Evolutionary conservation across 2,113 vertebrate species (phyloP).

Genomic region (Panurus biarmicus): DNA sequence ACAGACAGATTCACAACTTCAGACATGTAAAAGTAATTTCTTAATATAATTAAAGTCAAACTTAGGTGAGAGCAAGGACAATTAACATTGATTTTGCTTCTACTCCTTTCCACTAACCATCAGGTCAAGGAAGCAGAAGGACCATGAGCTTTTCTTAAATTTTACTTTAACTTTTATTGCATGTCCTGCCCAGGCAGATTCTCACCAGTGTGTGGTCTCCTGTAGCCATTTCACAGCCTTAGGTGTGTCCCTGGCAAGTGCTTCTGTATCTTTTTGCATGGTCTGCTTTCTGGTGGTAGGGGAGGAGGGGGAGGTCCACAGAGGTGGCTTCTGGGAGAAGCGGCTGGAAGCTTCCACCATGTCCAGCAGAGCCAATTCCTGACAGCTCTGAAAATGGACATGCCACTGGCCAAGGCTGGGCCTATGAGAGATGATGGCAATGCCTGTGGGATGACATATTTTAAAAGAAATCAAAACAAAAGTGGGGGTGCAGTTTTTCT

Average conservation of each 20-base stretch:
- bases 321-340: background rate
- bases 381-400: background rate
- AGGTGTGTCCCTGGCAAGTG: background rate
- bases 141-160: background rate
- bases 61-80: background rate
- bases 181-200: background rate
- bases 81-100: background rate
- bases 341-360: background rate
- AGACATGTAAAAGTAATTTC: background rate
- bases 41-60: background rate
- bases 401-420: background rate
- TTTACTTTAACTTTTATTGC: background rate
- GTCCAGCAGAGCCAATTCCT: no score
- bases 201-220: background rate
- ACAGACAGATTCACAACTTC: background rate
- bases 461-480: background rate
- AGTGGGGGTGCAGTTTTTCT: background rate
- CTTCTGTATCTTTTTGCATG: background rate
- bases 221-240: background rate
- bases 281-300: fast-evolving
- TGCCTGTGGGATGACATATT: no score
- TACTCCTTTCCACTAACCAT: fast-evolving
- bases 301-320: background rate
- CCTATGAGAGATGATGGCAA: no score
- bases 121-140: background rate